Conservation (phyloP, 2,888 invertebrate genomes). For the Drosophila helvetica region DNA sequence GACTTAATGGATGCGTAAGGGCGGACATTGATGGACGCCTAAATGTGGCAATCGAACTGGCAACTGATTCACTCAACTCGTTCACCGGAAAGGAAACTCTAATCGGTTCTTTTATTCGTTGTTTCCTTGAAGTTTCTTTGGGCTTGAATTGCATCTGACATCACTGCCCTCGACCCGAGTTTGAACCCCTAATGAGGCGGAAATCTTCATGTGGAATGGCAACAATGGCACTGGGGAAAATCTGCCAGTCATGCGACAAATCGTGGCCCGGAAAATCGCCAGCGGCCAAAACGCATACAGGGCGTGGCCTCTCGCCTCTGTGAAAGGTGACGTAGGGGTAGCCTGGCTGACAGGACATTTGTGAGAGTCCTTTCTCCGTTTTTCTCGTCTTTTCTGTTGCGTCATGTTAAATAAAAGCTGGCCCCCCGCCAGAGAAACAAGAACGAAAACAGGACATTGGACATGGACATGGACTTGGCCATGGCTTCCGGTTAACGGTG, state of each 20-base stretch:
- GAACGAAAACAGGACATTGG: constrained; percentile 40
- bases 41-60: too few relatives aligned
- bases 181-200: constrained; percentile 43
- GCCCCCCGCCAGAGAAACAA: constrained; percentile 33
- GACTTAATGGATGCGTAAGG: constrained; percentile 19
- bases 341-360: constrained; percentile 71
- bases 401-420: constrained; percentile 78
- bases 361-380: constrained; percentile 40
- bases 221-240: constrained; percentile 45
- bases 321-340: constrained; percentile 57
- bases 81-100: background rate
- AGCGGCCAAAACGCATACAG: constrained; percentile 62
- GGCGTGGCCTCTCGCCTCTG: too few relatives aligned
- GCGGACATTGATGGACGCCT: background rate
- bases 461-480: constrained; percentile 58
- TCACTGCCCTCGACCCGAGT: constrained; percentile 4
- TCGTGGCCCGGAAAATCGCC: constrained; percentile 58
- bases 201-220: constrained; percentile 48
- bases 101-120: background rate
- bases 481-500: constrained; percentile 65
- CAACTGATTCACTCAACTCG: too few relatives aligned
- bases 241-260: constrained; percentile 58
- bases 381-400: constrained; percentile 65
- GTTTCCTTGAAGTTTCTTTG: too few relatives aligned
- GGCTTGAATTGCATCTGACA: constrained; percentile 1